These are phyloP conservation scores for Omphaloscelis lunosa DNA, from an alignment of 2,888 invertebrate genomes.

Conservation along the genomic window DNA sequence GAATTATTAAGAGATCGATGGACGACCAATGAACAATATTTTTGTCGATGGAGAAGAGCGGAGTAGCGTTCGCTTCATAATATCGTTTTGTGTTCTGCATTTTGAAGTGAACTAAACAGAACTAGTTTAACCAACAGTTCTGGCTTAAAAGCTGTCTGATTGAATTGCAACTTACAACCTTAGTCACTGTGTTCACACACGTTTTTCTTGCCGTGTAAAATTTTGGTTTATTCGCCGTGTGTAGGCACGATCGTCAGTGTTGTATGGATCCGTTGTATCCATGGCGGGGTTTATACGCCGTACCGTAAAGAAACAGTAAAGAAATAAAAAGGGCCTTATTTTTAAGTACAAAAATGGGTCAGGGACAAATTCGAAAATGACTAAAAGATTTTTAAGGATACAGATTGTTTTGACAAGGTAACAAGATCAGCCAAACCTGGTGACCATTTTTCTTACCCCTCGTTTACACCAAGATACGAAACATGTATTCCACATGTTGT, in stretches of 20 bases:
- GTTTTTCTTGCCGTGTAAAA: no score
- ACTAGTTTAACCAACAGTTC: neutral
- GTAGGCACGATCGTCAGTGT: no score
- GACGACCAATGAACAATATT: conserved; percentile 26
- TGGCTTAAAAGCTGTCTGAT: neutral
- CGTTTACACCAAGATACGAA: neutral
- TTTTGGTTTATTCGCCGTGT: no score
- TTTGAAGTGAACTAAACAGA: neutral
- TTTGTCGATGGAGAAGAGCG: neutral
- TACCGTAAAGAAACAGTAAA: no score
- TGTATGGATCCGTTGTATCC: no score
- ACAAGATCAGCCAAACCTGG: neutral
- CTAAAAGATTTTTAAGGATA: neutral
- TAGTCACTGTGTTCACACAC: neutral
- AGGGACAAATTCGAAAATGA: neutral
- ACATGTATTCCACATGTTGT: neutral
- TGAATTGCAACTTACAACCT: neutral
- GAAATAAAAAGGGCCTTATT: neutral
- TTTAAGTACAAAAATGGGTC: neutral
- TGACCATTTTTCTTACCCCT: neutral
- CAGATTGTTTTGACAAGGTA: neutral
- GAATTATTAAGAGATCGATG: conserved; percentile 46
- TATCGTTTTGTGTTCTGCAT: neutral
- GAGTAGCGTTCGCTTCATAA: neutral
- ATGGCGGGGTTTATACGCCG: no score